Evolutionary conservation across 2,113 vertebrate genomes (phyloP), one percentile per base, ranked within the genome.

Genomic region (Xerus inauris): DNA sequence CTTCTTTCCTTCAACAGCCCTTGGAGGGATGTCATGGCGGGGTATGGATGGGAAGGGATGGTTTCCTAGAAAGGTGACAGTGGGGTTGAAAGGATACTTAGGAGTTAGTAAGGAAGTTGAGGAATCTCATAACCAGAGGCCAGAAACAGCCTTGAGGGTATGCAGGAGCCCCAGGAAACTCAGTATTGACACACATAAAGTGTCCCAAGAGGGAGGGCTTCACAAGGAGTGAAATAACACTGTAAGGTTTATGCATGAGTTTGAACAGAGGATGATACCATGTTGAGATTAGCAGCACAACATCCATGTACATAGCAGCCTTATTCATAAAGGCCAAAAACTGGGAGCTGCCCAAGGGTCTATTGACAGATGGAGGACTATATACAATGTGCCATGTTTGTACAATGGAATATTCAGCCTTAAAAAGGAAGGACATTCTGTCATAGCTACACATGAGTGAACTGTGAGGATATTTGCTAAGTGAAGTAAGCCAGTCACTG

Each of bases 261-360:
- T 28, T 62, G 16, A 26, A 94, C 62, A 28, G 45, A 49, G 20
- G 62, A 35, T 42, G 90, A 40, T 6, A 24, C 4, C 1, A 28
- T 4, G 5, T 38, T 4, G 9, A 30, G 12, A 5, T 62, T 12
- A 28, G n/a, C 14, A 20, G 4, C 28, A 28, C 1, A 20, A 4
- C 7, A 51, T 82, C 32, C 45, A 4, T 0, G 1, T 72, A 40
- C n/a, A 12, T 6, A 7, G n/a, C 42, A n/a, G 12, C 22, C 13
- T 65, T 30, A 6, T 35, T 54, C 64, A 19, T 1, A 38, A 1
- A 28, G 8, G 28, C 49, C 35, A 12, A 54, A 72, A 24, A 30
- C 19, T 67, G 26, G 75, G 22, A 77, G 64, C 76, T 10, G 16
- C 26, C 11, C 47, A 19, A 17, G 64, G 59, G 40, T 40, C 82